These are phyloP conservation scores for Thryonomys swinderianus DNA, from an alignment of 2,113 vertebrate species.

Conservation along the genomic window DNA sequence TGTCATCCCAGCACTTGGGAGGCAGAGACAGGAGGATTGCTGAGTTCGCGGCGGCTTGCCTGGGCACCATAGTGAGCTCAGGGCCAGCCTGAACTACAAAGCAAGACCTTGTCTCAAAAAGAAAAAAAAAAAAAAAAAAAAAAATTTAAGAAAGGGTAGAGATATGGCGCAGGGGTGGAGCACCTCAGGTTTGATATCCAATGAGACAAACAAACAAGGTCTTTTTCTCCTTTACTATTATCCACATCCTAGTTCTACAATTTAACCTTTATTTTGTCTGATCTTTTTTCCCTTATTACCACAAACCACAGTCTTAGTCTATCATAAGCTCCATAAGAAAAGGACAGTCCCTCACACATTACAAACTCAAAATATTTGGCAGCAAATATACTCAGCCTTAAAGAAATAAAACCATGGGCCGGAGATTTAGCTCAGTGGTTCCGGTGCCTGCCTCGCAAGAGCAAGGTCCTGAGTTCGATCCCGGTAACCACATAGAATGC, in stretches of 20 bases:
- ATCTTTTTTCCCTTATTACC: not conserved
- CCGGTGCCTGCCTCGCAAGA: too few species aligned
- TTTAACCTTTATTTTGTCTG: conserved; percentile 9
- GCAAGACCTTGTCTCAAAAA: too few species aligned
- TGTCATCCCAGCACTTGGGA: too few species aligned
- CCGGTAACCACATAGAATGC: too few species aligned
- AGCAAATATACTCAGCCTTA: conserved; percentile 8
- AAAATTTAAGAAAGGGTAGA: not conserved
- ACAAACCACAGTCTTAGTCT: not conserved
- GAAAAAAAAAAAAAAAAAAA: too few species aligned
- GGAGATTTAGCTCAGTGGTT: too few species aligned
- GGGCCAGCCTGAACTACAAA: too few species aligned
- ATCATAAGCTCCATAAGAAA: not conserved
- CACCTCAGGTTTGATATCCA: not conserved
- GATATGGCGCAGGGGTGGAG: not conserved
- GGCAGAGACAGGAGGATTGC: too few species aligned
- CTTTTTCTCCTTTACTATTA: conserved; percentile 9
- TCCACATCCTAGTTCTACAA: not conserved
- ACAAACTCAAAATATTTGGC: conserved; percentile 24
- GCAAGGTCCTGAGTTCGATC: too few species aligned
- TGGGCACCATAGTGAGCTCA: too few species aligned
- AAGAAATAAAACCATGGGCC: not conserved
- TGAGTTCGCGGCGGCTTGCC: too few species aligned
- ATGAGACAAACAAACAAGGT: not conserved
- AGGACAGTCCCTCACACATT: not conserved